Percentiles rank a stretch among this genome's conserved stretches.
phyloP scores from a whole-genome alignment of 2,797 vertebrate species.

The Naso thynnoides region DNA sequence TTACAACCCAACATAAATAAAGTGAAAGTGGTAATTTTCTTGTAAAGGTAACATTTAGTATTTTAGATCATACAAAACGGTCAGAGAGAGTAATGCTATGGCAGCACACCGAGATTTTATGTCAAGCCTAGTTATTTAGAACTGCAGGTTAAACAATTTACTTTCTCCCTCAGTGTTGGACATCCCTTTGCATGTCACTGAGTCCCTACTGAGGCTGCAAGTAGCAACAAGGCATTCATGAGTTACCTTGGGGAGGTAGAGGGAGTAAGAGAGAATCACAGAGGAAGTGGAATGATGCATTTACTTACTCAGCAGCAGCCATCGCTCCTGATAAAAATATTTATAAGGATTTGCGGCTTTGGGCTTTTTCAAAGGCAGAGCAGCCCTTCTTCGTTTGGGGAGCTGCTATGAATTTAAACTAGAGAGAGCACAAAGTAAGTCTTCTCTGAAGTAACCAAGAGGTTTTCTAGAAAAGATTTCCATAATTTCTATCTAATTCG shows the following conservation, averaged over 20 bases:
- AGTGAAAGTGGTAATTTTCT: background rate
- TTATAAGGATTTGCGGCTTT: conserved; percentile 49
- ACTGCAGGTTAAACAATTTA: conserved; percentile 23
- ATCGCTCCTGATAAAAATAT: conserved; percentile 54
- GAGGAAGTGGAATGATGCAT: conserved; percentile 32
- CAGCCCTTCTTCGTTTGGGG: conserved; percentile 24
- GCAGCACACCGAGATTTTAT: background rate
- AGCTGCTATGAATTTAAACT: conserved; percentile 38
- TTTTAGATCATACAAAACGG: background rate
- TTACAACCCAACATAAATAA: background rate
- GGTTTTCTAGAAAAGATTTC: conserved; percentile 37
- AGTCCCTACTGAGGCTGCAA: conserved; percentile 61
- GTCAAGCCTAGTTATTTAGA: conserved; percentile 5
- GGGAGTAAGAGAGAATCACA: conserved; percentile 29
- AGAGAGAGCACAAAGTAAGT: conserved; percentile 36
- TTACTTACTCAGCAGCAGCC: conserved; percentile 48
- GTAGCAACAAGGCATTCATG: conserved; percentile 41
- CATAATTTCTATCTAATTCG: conserved; percentile 39
- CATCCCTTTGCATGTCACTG: conserved; percentile 47
- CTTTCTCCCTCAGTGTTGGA: conserved; percentile 16
- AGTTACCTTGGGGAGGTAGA: conserved; percentile 35
- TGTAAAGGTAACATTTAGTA: background rate
- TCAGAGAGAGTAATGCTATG: conserved; percentile 5
- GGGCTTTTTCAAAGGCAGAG: conserved; percentile 41
- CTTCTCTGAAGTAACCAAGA: conserved; percentile 33